phyloP scores from a whole-genome alignment of 92 coral and sea anemone genomes.

The Heliopora coerulea region DNA sequence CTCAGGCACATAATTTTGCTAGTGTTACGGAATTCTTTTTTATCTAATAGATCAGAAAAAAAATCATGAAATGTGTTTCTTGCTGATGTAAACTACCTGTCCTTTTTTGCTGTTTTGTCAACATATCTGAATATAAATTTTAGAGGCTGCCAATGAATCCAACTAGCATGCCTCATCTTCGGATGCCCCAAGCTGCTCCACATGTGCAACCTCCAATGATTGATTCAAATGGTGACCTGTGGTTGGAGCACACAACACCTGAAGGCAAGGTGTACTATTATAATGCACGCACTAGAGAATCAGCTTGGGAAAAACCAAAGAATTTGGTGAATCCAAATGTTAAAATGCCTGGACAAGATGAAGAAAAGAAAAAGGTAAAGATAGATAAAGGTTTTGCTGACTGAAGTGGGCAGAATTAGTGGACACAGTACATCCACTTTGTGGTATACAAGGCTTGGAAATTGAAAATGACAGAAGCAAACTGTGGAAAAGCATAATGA shows the following conservation, averaged over 20 bases:
- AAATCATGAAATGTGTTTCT: too few relatives aligned
- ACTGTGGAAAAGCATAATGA: too few relatives aligned
- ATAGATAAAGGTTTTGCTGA: too few relatives aligned
- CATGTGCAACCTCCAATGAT: conserved; percentile 80
- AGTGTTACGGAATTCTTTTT: too few relatives aligned
- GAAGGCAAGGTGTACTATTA: conserved; percentile 92
- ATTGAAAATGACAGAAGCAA: too few relatives aligned
- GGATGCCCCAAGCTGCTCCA: conserved; percentile 20
- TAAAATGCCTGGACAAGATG: conserved; percentile 45
- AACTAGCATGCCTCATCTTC: conserved; percentile 11
- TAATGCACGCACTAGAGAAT: conserved; percentile 95
- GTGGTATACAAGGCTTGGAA: too few relatives aligned
- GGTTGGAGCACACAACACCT: conserved; percentile 93
- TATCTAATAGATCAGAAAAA: too few relatives aligned
- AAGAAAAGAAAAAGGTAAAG: background rate
- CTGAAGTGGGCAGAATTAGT: too few relatives aligned
- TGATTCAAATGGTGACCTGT: conserved; percentile 91
- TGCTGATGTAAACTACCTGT: too few relatives aligned
- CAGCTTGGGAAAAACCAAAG: conserved; percentile 98
- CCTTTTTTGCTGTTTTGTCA: background rate
- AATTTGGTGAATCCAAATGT: conserved; percentile 59
- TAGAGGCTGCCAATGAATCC: conserved; percentile 35
- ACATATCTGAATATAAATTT: background rate
- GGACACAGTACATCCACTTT: too few relatives aligned
- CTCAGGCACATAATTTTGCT: too few relatives aligned